Conservation (phyloP, 2,797 vertebrate genomes). For the Sebastes minor region DNA sequence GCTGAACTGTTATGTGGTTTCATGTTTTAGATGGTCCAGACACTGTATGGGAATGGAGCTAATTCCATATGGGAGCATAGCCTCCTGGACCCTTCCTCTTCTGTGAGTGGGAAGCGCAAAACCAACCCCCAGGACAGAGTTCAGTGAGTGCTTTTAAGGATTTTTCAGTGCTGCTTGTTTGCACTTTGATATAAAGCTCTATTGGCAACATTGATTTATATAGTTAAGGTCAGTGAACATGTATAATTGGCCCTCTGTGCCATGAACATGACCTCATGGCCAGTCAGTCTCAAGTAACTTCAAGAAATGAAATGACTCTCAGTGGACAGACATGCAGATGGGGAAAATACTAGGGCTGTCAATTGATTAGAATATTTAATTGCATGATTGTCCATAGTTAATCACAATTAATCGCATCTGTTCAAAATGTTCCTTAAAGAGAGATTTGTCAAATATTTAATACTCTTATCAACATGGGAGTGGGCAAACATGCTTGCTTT, state of each 20-base stretch:
- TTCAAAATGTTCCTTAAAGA: too few species aligned
- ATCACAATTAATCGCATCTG: too few species aligned
- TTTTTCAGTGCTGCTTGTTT: slow-evolving; percentile 30
- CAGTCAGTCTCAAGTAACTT: background rate
- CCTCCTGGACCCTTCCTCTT: slow-evolving; percentile 93
- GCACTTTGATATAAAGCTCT: slow-evolving; percentile 16
- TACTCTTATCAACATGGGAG: too few species aligned
- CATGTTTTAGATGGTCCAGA: slow-evolving; percentile 92
- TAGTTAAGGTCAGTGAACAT: slow-evolving; percentile 57
- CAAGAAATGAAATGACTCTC: background rate
- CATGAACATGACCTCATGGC: slow-evolving; percentile 14
- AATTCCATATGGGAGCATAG: slow-evolving; percentile 99
- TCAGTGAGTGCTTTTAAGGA: slow-evolving; percentile 87
- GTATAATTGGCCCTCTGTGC: background rate
- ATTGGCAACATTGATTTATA: slow-evolving; percentile 48
- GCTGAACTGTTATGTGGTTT: background rate
- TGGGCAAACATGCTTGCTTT: too few species aligned
- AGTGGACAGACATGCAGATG: background rate
- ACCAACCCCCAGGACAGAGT: slow-evolving; percentile 97
- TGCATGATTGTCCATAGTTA: too few species aligned
- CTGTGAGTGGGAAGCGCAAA: slow-evolving; percentile 94
- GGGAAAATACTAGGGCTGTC: background rate
- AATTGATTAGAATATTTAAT: too few species aligned
- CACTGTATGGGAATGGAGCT: slow-evolving; percentile 94
- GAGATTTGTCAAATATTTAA: too few species aligned